Conservation (phyloP, 2,113 vertebrate species). For the Gila orcuttii region DNA sequence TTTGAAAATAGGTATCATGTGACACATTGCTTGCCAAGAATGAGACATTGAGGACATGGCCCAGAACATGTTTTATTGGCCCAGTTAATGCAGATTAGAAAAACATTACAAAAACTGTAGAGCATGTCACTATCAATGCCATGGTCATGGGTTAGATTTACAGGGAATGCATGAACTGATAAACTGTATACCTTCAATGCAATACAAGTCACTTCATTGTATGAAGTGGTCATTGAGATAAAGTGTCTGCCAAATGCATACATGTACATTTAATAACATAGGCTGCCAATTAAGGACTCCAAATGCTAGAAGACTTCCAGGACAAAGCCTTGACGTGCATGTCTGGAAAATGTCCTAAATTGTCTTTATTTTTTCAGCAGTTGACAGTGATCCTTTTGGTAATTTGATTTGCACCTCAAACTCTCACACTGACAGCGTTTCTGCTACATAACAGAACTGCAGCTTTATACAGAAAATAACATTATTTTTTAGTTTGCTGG, state of each 20-base stretch:
- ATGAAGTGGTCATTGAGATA: too few species aligned
- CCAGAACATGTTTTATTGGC: background rate
- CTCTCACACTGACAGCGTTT: too few species aligned
- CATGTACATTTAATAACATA: background rate
- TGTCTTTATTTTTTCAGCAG: background rate
- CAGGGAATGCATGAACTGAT: background rate
- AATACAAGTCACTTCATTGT: background rate
- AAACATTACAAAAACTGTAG: background rate
- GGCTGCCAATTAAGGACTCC: background rate
- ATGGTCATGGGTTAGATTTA: background rate
- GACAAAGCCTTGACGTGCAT: background rate
- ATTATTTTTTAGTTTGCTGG: too few species aligned
- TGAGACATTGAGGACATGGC: slow-evolving; percentile 27
- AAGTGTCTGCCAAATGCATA: background rate
- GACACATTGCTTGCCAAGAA: slow-evolving; percentile 68
- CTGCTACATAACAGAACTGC: too few species aligned
- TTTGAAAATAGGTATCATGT: slow-evolving; percentile 73
- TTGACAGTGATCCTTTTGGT: background rate
- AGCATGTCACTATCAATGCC: background rate
- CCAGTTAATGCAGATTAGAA: background rate
- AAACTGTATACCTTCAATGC: background rate
- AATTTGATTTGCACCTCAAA: too few species aligned
- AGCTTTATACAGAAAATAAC: too few species aligned
- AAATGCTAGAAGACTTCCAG: background rate
- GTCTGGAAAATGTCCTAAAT: background rate